Evolutionary conservation across 2,113 vertebrate genomes (phyloP).

Genomic region (Hippotragus niger): DNA sequence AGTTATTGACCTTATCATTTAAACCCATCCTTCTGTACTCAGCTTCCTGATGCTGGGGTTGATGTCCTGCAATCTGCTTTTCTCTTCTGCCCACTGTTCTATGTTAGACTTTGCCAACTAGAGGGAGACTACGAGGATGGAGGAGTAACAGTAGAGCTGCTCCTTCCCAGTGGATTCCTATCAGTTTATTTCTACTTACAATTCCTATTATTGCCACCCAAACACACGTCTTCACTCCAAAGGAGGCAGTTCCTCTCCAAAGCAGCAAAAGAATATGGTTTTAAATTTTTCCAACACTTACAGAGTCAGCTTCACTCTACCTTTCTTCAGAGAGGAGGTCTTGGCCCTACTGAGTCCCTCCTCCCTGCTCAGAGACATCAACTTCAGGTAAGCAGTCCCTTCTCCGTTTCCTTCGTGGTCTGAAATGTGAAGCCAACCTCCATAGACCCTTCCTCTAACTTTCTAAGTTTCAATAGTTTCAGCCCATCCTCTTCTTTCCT

Average conservation of each 20-base stretch:
- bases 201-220: neutral
- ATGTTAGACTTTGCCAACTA: neutral
- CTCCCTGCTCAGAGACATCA: neutral
- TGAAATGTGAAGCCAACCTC: neutral
- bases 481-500: neutral
- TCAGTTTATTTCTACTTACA: neutral
- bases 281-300: neutral
- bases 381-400: accelerated
- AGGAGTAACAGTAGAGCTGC: no score
- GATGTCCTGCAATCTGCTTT: neutral
- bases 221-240: neutral
- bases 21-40: neutral
- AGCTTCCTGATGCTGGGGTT: neutral
- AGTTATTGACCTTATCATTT: neutral
- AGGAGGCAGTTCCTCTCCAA: neutral
- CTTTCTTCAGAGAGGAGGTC: neutral
- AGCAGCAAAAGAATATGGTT: neutral
- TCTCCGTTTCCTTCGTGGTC: accelerated
- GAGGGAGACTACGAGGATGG: neutral
- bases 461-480: neutral
- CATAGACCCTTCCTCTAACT: neutral
- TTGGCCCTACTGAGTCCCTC: neutral
- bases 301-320: neutral
- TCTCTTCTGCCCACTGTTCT: neutral
- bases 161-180: neutral